These are phyloP conservation scores for Bufo bufo DNA, from an alignment of 2,113 vertebrate genomes.

Conservation along the genomic window DNA sequence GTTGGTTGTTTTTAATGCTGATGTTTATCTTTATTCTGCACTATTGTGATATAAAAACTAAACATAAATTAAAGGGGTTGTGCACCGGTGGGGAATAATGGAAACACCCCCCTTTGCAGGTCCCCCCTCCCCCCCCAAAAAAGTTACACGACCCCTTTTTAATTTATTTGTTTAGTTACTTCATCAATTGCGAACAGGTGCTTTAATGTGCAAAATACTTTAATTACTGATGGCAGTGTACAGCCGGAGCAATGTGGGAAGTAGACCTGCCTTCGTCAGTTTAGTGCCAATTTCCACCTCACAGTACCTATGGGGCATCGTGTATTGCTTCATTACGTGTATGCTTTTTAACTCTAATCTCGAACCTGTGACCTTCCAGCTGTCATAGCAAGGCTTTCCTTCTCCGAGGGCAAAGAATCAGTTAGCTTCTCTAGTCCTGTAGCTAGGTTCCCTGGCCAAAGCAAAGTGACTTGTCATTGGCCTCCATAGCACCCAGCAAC, in stretches of 20 bases:
- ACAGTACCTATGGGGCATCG: not conserved
- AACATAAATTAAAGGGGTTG: no score
- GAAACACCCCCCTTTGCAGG: no score
- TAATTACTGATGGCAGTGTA: not conserved
- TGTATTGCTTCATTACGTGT: not conserved
- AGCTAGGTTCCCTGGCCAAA: not conserved
- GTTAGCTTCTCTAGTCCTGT: not conserved
- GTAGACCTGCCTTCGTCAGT: not conserved
- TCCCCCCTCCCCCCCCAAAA: no score
- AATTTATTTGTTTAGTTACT: not conserved
- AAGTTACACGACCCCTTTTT: no score
- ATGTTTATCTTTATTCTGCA: not conserved
- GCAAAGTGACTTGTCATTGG: not conserved
- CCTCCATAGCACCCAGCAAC: not conserved
- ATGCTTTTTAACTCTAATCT: not conserved
- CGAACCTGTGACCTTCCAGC: not conserved
- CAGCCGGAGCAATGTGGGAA: not conserved
- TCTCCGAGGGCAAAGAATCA: not conserved
- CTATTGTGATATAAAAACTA: not conserved
- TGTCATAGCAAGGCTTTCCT: not conserved
- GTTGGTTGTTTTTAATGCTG: not conserved
- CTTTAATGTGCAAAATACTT: not conserved
- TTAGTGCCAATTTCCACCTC: constrained; percentile 14
- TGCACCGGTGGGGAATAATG: no score
- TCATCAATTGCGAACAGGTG: not conserved